These are phyloP conservation scores for Neotoxoptera formosana DNA, from an alignment of 1,140 invertebrate genomes.

Conservation along the genomic window DNA sequence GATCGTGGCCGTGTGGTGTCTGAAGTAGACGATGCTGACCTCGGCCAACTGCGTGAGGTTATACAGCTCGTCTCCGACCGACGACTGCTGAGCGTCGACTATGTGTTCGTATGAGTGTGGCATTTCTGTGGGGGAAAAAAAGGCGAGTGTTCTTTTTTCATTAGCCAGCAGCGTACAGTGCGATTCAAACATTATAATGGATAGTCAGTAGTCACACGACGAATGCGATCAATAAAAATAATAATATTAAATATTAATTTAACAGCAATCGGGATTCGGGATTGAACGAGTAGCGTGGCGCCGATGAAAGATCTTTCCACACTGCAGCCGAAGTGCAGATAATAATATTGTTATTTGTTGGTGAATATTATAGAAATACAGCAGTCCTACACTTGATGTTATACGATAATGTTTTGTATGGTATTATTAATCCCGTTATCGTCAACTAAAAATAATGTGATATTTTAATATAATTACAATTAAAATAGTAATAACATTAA, in stretches of 20 bases:
- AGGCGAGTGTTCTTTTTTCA: background rate
- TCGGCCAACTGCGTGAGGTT: constrained; percentile 79
- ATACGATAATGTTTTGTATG: background rate
- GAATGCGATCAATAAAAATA: background rate
- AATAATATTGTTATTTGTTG: background rate
- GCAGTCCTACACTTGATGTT: background rate
- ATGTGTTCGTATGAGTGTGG: constrained; percentile 8
- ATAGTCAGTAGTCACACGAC: too few relatives aligned
- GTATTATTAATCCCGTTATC: background rate
- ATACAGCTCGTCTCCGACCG: constrained; percentile 71
- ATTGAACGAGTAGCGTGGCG: background rate
- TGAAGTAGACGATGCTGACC: constrained; percentile 69
- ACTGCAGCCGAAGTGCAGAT: background rate
- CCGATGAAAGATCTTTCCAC: too few relatives aligned
- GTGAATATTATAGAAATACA: background rate
- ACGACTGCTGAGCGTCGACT: background rate
- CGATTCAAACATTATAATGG: too few relatives aligned
- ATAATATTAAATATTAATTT: background rate
- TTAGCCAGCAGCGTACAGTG: background rate
- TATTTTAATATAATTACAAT: background rate
- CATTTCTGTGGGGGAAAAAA: background rate
- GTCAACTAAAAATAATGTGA: background rate
- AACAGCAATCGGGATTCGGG: background rate
- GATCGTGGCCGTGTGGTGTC: background rate
- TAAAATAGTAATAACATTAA: background rate